phyloP scores from a whole-genome alignment of 2,113 vertebrate genomes.

The Macquaria ambigua region DNA sequence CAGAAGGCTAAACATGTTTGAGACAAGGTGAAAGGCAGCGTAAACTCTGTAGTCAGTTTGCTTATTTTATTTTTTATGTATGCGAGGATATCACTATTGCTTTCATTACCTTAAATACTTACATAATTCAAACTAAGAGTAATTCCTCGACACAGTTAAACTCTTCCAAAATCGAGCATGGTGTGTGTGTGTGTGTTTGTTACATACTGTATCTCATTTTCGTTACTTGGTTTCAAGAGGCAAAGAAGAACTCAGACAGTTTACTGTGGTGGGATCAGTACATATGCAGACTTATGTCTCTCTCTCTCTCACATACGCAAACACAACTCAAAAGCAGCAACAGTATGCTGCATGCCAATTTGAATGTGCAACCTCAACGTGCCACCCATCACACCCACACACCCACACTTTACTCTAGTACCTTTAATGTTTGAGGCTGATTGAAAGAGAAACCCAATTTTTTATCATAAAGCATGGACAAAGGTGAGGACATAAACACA shows the following conservation, averaged over 20 bases:
- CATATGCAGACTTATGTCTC: too few species aligned
- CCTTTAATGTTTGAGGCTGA: neutral
- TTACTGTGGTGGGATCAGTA: neutral
- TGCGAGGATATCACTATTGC: neutral
- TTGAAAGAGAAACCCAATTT: conserved; percentile 6
- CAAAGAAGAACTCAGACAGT: conserved; percentile 42
- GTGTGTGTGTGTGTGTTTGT: neutral
- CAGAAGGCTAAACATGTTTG: neutral
- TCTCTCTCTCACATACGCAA: neutral
- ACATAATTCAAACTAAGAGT: neutral
- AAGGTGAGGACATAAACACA: neutral
- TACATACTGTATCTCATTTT: neutral
- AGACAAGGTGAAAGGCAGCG: neutral
- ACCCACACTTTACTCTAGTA: neutral
- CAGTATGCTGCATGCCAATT: neutral
- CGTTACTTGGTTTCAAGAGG: neutral
- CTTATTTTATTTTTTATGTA: neutral
- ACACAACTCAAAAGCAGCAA: neutral
- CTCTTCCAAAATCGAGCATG: neutral
- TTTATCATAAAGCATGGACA: neutral
- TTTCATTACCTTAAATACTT: neutral
- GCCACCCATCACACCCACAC: neutral
- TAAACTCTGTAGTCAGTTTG: neutral
- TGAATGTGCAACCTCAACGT: neutral
- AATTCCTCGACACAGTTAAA: neutral